A percentile compares a stretch with the other conserved stretches of the same genome.
Conservation (phyloP, 1,140 invertebrate species). For the Plodia interpunctella region DNA sequence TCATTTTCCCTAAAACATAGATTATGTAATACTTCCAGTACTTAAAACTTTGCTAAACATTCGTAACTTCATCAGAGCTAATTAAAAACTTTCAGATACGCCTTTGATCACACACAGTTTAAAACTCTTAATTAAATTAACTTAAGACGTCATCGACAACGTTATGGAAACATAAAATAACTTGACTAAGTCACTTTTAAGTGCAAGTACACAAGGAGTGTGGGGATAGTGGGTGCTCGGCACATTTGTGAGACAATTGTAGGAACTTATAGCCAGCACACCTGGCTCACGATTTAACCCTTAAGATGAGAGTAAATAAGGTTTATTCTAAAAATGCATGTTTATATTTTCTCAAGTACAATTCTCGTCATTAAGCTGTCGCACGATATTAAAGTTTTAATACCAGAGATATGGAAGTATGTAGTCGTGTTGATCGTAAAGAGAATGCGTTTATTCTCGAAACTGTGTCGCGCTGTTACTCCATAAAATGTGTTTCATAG, state of each 20-base stretch:
- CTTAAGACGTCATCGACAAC: not conserved
- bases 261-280: not conserved
- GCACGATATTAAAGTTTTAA: slow-evolving; percentile 1
- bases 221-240: not conserved
- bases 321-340: not conserved
- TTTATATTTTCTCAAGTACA: not conserved
- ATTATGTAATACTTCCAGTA: too few relatives aligned
- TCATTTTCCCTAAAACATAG: too few relatives aligned
- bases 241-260: not conserved
- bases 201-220: not conserved
- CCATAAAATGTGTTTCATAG: not conserved
- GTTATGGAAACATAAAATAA: slow-evolving; percentile 1
- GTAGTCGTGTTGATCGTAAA: not conserved
- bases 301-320: not conserved
- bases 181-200: not conserved
- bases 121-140: slow-evolving; percentile 4
- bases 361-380: not conserved
- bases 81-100: not conserved
- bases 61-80: not conserved
- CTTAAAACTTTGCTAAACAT: not conserved
- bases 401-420: not conserved
- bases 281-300: too few relatives aligned
- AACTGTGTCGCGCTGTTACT: not conserved
- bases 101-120: slow-evolving; percentile 3
- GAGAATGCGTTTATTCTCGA: not conserved